Conservation (phyloP, 2,113 vertebrate species). For the Eulemur rufifrons region DNA sequence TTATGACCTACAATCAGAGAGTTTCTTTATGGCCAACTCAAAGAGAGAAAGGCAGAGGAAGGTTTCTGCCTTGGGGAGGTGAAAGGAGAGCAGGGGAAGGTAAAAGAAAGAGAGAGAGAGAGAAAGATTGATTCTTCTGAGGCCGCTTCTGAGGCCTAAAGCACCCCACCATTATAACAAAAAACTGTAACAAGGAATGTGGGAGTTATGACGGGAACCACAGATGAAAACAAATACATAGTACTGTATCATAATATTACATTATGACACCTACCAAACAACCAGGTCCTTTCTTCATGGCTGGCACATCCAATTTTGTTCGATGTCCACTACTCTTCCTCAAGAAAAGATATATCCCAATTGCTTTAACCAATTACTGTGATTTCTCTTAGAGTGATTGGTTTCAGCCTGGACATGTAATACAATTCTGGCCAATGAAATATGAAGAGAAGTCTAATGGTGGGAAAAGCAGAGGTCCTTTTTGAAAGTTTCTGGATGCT, state of each 20-base stretch:
- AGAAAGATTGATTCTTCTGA: background rate
- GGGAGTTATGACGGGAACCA: background rate
- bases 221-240: background rate
- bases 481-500: background rate
- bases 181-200: background rate
- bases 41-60: background rate
- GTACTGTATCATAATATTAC: background rate
- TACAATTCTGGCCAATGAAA: background rate
- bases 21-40: background rate
- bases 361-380: background rate
- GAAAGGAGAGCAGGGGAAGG: background rate
- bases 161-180: background rate
- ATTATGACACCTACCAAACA: background rate
- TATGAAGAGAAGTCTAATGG: background rate
- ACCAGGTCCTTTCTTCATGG: background rate
- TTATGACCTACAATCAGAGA: background rate
- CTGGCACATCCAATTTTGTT: background rate
- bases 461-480: background rate
- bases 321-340: background rate
- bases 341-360: background rate
- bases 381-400: constrained; percentile 6
- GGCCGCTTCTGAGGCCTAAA: background rate
- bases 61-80: background rate
- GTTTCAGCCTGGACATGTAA: background rate
- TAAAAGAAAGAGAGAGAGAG: background rate